Base-by-base conservation (phyloP, 1,140 invertebrate species). In the Drosophila nannoptera region DNA sequence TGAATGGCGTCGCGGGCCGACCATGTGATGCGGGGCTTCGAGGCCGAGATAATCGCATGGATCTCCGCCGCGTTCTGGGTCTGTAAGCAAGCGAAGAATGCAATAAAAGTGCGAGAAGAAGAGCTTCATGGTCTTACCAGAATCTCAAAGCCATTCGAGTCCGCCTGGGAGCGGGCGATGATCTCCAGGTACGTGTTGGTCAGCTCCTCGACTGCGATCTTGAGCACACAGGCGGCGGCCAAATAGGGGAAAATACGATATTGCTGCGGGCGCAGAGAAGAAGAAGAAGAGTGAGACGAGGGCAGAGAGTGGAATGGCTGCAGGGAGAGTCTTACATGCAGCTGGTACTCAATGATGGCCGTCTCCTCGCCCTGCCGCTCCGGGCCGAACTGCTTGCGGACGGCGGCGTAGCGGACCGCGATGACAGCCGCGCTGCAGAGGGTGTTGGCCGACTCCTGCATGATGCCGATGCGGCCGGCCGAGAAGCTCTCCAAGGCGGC, bases 11-110 rank as follows among this genome's bases (percentile, higher is more conserved):
- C 94, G 46, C 95, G 90, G 49, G 94, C 93, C 0, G 92, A 91
- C 97, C 97, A 99, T 1, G 95, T 93, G 29, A 94, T 92, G 12
- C 97, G 78, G 0, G 97, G 96, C 91, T 99, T 99, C 12, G 92
- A 93, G 62, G 94, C 93, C 54, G 95, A 98, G 11, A 97, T 96
- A 60, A 99, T 87, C 9, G 95, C 97, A 90, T 99, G 97, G 55
- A 99, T 94, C 91, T 99, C 98, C 40, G 94, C 92, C 0, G 95
- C 94, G 64, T 93, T 91, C 43, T 93, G 92, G 38, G 93, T 93
- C 93, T 93, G 70, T 76, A 71, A 69, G 8, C 5, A 16, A 12
- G 0, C 40, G 5, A 14, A 16, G 7, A 14, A 14, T 4, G 16
- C 4, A 38, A 55, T 38, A 5, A 7, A 22, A 22, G 1, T 22